These are phyloP conservation scores for Polypedilum vanderplanki DNA, from an alignment of 1,140 invertebrate genomes.

Conservation along the genomic window DNA sequence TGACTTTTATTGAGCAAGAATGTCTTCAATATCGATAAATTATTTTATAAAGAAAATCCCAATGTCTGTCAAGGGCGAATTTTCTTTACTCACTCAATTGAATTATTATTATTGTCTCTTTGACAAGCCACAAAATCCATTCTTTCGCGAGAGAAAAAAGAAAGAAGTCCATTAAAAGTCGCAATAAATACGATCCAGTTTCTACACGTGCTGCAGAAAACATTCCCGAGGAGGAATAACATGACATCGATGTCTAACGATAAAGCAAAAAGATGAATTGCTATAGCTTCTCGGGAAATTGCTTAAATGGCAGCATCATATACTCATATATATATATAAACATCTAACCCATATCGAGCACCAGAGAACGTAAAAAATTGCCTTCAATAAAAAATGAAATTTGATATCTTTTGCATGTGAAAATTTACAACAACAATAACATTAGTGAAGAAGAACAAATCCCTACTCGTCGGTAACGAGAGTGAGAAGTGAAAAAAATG, in stretches of 20 bases:
- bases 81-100: neutral
- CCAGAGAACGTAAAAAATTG: no score
- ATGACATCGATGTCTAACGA: neutral
- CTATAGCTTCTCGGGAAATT: neutral
- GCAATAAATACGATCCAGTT: neutral
- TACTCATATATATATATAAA: neutral
- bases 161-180: slow-evolving; percentile 18
- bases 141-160: no score
- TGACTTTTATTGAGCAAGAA: no score
- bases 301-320: neutral
- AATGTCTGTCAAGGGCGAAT: neutral
- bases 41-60: no score
- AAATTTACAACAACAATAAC: no score
- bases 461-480: no score
- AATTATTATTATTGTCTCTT: neutral
- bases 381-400: no score
- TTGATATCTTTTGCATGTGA: no score
- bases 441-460: no score
- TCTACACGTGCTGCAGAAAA: neutral
- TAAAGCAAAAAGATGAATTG: slow-evolving; percentile 12
- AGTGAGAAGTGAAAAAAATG: neutral
- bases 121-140: neutral
- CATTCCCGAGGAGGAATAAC: neutral
- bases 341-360: neutral
- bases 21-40: no score